Evolutionary conservation across 2,888 invertebrate species (phyloP), one percentile per base, ranked within the genome.

Genomic region (Dendrolimus pini): DNA sequence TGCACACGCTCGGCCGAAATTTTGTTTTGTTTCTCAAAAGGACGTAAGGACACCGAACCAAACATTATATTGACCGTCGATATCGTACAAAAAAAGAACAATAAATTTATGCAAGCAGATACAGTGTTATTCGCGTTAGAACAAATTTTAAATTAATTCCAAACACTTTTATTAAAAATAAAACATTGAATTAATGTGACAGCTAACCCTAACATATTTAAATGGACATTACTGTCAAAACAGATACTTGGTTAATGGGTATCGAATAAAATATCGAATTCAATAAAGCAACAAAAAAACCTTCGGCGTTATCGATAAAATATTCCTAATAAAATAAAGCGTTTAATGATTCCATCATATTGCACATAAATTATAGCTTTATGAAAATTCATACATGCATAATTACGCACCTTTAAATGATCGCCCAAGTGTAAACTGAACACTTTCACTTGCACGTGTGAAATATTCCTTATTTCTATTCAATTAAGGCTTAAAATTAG

Each of bases 1-100:
- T 54, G 59, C 53, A 55, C 56, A 56, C 59, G 56, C 47, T 47
- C 47, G 47, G 47, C 47, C 47, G 47, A 47, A 47, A 47, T 47
- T 30, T 30, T 47, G 47, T 47, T 47, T 47, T 47, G 47, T 47
- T 47, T 47, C 47, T 47, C 47, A 12, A 47, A 47, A 47, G 9
- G 12, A 47, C 47, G 47, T 47, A 47, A 47, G 47, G 47, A 47
- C 47, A 47, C 47, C 47, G 47, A 47, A 47, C 47, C 47, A 47
- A 47, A 47, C 47, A 47, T 47, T 12, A 47, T 47, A 47, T 47
- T 47, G 47, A 47, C 47, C 47, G 47, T 47, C 9, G 9, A 47
- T 47, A 47, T 47, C 12, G 47, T 10, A 47, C 12, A 47, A 47
- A 47, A 47, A 47, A 12, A 47, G 47, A 47, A 47, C 47, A 47